phyloP scores from a whole-genome alignment of 2,888 invertebrate genomes.

The Alloscopus bannaensis region DNA sequence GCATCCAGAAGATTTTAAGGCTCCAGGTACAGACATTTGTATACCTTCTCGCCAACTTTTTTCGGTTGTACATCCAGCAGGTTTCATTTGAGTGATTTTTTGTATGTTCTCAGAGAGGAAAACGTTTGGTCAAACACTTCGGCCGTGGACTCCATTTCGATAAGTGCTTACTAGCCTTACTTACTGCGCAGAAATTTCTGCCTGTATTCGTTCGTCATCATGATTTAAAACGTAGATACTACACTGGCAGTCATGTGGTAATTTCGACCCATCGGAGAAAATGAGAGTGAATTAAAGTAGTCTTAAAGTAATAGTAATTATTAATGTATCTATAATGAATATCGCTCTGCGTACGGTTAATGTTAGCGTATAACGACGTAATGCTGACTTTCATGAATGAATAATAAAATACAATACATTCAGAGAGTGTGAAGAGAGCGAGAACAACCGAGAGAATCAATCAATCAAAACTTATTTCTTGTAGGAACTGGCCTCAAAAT shows the following conservation, averaged over 20 bases:
- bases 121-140: conserved; percentile 81
- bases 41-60: no score
- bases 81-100: no score
- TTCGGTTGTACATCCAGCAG: no score
- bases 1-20: conserved; percentile 86
- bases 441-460: neutral
- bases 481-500: conserved; percentile 53
- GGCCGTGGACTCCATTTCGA: conserved; percentile 83
- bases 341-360: neutral
- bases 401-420: no score
- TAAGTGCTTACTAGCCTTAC: no score
- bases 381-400: neutral
- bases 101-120: conserved; percentile 74
- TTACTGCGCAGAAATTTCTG: no score
- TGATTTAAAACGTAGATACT: no score
- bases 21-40: conserved; percentile 81
- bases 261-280: no score
- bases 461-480: neutral
- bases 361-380: neutral
- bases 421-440: no score
- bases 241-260: neutral
- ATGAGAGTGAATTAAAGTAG: no score
- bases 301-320: conserved; percentile 4
- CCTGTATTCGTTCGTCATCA: no score
- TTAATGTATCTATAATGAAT: neutral